Percentiles rank a stretch among this genome's conserved stretches.
Evolutionary conservation across 2,888 invertebrate genomes (phyloP).

Genomic region (Pheosia gnoma): DNA sequence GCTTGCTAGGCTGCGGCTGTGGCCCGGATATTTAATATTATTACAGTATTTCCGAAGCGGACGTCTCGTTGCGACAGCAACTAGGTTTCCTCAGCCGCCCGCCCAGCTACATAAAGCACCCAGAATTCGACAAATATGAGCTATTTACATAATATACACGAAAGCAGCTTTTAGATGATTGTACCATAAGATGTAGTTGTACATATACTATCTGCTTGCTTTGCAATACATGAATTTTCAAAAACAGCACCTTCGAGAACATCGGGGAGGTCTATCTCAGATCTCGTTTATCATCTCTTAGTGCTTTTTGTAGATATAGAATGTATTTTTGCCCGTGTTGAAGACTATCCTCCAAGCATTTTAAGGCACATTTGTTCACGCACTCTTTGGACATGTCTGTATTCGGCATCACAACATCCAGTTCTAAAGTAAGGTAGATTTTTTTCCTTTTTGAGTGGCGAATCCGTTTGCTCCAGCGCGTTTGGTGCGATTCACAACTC

Average conservation of each 20-base stretch:
- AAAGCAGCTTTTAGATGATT: conserved; percentile 3
- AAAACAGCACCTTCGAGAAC: no score
- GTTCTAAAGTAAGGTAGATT: background rate
- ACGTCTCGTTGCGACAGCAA: conserved; percentile 20
- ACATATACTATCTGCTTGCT: background rate
- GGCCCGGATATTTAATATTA: conserved; percentile 47
- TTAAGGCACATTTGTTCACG: no score
- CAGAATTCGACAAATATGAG: background rate
- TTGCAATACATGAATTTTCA: no score
- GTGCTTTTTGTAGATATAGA: no score
- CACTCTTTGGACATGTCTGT: no score
- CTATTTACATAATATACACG: background rate
- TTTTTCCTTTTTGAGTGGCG: background rate
- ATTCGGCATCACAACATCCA: no score
- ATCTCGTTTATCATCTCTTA: no score
- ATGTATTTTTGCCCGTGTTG: no score
- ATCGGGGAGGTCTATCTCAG: no score
- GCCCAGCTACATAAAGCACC: background rate
- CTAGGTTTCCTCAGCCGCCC: background rate
- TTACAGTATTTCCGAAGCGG: conserved; percentile 43
- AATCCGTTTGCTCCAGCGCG: background rate
- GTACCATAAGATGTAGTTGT: background rate
- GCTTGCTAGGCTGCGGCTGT: conserved; percentile 4
- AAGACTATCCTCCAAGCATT: no score
- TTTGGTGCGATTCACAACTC: background rate